Percentiles rank a stretch among this genome's conserved stretches.
Conservation (phyloP, 2,888 invertebrate genomes). For the Ormyrus thymus region DNA sequence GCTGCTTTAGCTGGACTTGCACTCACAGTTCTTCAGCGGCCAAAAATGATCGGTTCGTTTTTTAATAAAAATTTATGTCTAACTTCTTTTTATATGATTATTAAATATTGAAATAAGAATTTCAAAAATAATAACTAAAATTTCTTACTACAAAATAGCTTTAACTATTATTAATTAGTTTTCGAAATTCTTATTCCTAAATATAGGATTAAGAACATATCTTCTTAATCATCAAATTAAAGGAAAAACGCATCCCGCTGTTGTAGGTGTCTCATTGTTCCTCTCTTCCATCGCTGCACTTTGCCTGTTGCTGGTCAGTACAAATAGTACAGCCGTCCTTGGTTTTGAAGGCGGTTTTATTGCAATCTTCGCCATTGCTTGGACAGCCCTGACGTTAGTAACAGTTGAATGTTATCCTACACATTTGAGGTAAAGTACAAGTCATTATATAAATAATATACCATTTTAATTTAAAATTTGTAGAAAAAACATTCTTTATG, state of each 20-base stretch:
- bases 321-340: slow-evolving; percentile 72
- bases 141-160: neutral
- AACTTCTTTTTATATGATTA: neutral
- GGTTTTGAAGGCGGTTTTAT: slow-evolving; percentile 76
- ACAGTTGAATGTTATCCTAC: slow-evolving; percentile 76
- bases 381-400: slow-evolving; percentile 75
- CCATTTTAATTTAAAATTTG: too few relatives aligned
- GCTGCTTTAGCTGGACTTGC: slow-evolving; percentile 73
- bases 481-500: neutral
- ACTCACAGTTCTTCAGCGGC: slow-evolving; percentile 73
- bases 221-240: slow-evolving; percentile 16
- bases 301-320: slow-evolving; percentile 73
- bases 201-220: neutral
- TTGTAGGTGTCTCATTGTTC: slow-evolving; percentile 73
- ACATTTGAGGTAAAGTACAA: slow-evolving; percentile 71
- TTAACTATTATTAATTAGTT: neutral
- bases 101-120: slow-evolving; percentile 6
- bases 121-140: neutral
- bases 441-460: neutral
- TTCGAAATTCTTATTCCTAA: slow-evolving; percentile 21
- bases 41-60: slow-evolving; percentile 74
- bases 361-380: slow-evolving; percentile 74
- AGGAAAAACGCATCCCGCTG: slow-evolving; percentile 21
- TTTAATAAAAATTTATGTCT: neutral
- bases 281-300: slow-evolving; percentile 73